Conservation (phyloP, 2,113 vertebrate genomes). For the Colistium nudipinnis region DNA sequence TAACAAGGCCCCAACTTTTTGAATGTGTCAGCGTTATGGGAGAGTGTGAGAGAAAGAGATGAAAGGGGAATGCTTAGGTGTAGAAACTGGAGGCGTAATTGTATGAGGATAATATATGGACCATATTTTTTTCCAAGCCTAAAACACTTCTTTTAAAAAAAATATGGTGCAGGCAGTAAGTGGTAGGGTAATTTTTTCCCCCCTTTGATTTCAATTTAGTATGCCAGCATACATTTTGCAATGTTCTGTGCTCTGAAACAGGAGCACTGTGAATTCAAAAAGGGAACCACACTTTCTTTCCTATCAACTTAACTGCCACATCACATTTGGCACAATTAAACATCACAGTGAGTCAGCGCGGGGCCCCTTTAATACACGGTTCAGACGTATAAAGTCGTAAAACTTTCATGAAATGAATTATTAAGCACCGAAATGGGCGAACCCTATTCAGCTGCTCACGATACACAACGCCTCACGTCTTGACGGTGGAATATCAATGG, state of each 20-base stretch:
- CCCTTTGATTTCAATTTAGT: not conserved
- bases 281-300: too few species aligned
- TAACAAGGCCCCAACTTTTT: constrained; percentile 27
- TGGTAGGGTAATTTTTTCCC: not conserved
- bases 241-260: not conserved
- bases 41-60: not conserved
- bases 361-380: constrained; percentile 12
- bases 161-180: not conserved
- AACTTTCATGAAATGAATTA: constrained; percentile 62
- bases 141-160: not conserved
- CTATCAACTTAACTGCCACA: too few species aligned
- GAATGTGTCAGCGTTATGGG: constrained; percentile 37
- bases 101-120: not conserved
- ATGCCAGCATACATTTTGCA: not conserved
- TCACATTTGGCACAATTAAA: constrained; percentile 14
- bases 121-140: too few species aligned
- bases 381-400: constrained; percentile 40
- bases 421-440: constrained; percentile 51
- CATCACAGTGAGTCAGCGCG: constrained; percentile 1
- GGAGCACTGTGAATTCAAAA: not conserved
- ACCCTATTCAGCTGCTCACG: not conserved
- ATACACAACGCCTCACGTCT: constrained; percentile 21
- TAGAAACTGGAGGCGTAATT: not conserved
- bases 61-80: not conserved
- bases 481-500: constrained; percentile 42